phyloP scores from a whole-genome alignment of 1,140 invertebrate species.

The Drosophila triauraria region DNA sequence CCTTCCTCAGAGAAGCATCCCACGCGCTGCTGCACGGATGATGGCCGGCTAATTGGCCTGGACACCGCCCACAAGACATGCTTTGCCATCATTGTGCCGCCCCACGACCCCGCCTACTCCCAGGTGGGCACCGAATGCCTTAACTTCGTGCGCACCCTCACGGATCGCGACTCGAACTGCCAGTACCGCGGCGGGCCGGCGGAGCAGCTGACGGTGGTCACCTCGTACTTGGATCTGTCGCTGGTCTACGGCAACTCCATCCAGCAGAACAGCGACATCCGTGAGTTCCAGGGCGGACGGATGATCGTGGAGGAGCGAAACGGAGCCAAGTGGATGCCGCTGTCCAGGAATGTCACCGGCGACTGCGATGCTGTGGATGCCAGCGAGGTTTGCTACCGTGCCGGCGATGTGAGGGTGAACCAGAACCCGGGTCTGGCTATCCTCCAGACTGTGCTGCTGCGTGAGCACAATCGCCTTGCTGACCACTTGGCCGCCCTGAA shows the following conservation, averaged over 20 bases:
- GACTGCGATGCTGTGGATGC: slow-evolving; percentile 87
- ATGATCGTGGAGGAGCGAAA: slow-evolving; percentile 87
- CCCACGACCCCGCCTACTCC: slow-evolving; percentile 92
- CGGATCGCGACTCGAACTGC: slow-evolving; percentile 89
- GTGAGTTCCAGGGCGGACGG: slow-evolving; percentile 89
- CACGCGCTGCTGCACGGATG: slow-evolving; percentile 89
- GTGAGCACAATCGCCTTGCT: slow-evolving; percentile 96
- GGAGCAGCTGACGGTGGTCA: slow-evolving; percentile 93
- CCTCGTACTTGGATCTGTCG: slow-evolving; percentile 93
- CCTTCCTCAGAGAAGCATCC: slow-evolving; percentile 86
- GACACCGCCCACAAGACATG: slow-evolving; percentile 87
- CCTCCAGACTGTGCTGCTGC: slow-evolving; percentile 92
- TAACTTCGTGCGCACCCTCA: slow-evolving; percentile 93
- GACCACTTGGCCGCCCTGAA: slow-evolving; percentile 90
- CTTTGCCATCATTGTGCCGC: slow-evolving; percentile 93
- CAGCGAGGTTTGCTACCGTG: slow-evolving; percentile 89
- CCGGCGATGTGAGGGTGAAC: slow-evolving; percentile 94
- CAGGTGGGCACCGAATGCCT: slow-evolving; percentile 90
- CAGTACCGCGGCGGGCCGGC: slow-evolving; percentile 87
- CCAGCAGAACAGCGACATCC: slow-evolving; percentile 87
- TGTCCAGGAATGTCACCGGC: slow-evolving; percentile 88
- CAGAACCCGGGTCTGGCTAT: slow-evolving; percentile 93
- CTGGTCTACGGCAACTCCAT: slow-evolving; percentile 92
- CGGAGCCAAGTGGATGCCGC: slow-evolving; percentile 89
- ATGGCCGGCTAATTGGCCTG: slow-evolving; percentile 87